Percentiles rank a stretch among this genome's conserved stretches.
phyloP scores from a whole-genome alignment of 2,113 vertebrate genomes.

The Triplophysa rosa region DNA sequence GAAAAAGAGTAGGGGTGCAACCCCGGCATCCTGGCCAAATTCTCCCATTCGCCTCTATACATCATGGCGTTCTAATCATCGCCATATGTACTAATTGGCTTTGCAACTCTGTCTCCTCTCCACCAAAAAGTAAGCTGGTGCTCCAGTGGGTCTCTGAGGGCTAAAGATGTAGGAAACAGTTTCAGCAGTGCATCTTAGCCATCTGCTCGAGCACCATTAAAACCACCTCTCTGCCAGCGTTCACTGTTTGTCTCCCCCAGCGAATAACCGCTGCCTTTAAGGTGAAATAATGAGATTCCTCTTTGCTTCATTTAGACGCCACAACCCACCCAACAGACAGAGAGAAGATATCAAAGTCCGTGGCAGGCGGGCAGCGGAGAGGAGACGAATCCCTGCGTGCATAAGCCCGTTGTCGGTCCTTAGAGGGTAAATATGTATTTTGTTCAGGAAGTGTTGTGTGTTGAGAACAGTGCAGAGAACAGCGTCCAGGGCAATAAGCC shows the following conservation, averaged over 20 bases:
- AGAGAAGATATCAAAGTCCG: conserved; percentile 29
- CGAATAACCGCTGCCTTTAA: conserved; percentile 36
- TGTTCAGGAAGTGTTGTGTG: conserved; percentile 29
- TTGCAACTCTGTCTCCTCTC: no score
- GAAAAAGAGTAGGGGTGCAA: no score
- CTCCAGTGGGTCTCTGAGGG: no score
- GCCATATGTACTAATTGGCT: no score
- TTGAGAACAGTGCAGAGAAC: conserved; percentile 30
- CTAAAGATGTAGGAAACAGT: conserved; percentile 7
- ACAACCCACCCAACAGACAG: conserved; percentile 19
- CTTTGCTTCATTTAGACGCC: conserved; percentile 38
- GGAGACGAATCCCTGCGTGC: conserved; percentile 35
- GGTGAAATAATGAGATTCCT: conserved; percentile 28
- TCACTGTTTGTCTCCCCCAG: conserved; percentile 15
- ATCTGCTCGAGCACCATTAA: conserved; percentile 38
- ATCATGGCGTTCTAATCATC: no score
- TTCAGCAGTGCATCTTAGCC: conserved; percentile 24
- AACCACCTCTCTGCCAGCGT: neutral
- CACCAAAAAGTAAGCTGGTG: no score
- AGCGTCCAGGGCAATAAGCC: conserved; percentile 52
- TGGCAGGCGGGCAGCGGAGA: conserved; percentile 13
- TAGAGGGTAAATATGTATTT: conserved; percentile 53
- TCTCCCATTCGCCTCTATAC: no score
- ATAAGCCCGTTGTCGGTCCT: conserved; percentile 35
- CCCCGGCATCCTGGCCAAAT: no score